Evolutionary conservation across 2,888 invertebrate genomes (phyloP).

Genomic region (Plagodis dolabraria): DNA sequence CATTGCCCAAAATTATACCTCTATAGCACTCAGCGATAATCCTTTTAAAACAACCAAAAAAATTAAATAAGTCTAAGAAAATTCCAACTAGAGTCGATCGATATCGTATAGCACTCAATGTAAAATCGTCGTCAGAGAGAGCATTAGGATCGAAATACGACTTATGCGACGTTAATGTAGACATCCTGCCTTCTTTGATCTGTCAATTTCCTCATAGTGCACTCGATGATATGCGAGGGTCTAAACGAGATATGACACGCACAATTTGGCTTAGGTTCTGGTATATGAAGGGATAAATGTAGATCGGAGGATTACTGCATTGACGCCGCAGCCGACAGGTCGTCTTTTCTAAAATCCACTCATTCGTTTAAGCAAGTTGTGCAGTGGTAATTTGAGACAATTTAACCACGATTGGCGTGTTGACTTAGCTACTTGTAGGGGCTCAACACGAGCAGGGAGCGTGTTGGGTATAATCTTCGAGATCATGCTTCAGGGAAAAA

Average conservation of each 20-base stretch:
- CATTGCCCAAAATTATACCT: constrained; percentile 43
- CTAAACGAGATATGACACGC: constrained; percentile 66
- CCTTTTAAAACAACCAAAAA: background rate
- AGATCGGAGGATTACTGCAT: constrained; percentile 32
- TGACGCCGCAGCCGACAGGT: constrained; percentile 36
- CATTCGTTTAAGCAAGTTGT: constrained; percentile 69
- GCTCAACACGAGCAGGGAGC: constrained; percentile 55
- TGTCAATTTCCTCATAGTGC: constrained; percentile 75
- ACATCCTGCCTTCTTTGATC: constrained; percentile 78
- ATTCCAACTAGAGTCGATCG: background rate
- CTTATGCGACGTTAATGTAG: constrained; percentile 69
- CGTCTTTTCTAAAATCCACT: constrained; percentile 71
- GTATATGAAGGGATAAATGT: constrained; percentile 16
- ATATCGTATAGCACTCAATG: background rate
- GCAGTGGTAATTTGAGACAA: constrained; percentile 70
- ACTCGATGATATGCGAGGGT: constrained; percentile 59
- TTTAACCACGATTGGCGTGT: constrained; percentile 68
- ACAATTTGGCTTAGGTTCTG: constrained; percentile 54
- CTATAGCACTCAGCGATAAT: constrained; percentile 11
- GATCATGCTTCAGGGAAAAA: constrained; percentile 42
- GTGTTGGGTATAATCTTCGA: constrained; percentile 46
- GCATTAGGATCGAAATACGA: constrained; percentile 62
- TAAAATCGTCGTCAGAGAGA: constrained; percentile 40
- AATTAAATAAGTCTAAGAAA: constrained; percentile 4
- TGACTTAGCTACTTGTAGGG: constrained; percentile 66